Base-by-base conservation (phyloP, 2,888 invertebrate species). In the Acheta domesticus region DNA sequence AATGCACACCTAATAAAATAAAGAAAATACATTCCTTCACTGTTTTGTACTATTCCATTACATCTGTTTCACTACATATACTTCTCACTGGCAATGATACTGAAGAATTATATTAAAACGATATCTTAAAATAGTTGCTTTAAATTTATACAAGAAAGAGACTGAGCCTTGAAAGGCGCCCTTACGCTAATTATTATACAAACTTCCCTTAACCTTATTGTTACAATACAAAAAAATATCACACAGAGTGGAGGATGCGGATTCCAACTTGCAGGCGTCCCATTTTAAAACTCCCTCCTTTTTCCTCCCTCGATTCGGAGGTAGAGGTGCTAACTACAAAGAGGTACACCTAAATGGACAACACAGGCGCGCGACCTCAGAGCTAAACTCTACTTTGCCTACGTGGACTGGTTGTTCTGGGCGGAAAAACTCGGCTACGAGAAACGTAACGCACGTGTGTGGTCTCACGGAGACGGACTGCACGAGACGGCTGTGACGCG, bases 21-120 rank as follows among this genome's bases (percentile, higher is more conserved):
- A 79, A 79, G 76, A 79, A 76, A 79, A 79, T 75, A 79, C 76
- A 79, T 76, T 49, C 75, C 75, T 49, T 14, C 78, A 49, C 74
- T 78, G 75, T 74, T 78, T 78, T 78, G 78, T 78, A 78, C 78
- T 78, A 78, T 74, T 78, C 78, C 75, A 74, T 36, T 74, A 36
- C 77, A 78, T 74, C 74, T n/a, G 20, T 74, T 74, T 74, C 20
- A 74, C 74, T n/a, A n/a, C 74, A 74, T 74, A 36, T 62, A 62
- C 62, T 62, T 62, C 62, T 62, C 62, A 62, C 62, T 62, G 62
- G 62, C 62, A n/a, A 62, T n/a, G 62, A 62, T 62, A 62, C 62
- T 62, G 62, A 62, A 62, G 62, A 62, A 62, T 62, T 62, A 62
- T 62, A 62, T 62, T 62, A 62, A 62, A 62, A 62, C 62, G 62